These are phyloP conservation scores for Drosophila asahinai DNA, from an alignment of 1,140 invertebrate species.

Conservation along the genomic window DNA sequence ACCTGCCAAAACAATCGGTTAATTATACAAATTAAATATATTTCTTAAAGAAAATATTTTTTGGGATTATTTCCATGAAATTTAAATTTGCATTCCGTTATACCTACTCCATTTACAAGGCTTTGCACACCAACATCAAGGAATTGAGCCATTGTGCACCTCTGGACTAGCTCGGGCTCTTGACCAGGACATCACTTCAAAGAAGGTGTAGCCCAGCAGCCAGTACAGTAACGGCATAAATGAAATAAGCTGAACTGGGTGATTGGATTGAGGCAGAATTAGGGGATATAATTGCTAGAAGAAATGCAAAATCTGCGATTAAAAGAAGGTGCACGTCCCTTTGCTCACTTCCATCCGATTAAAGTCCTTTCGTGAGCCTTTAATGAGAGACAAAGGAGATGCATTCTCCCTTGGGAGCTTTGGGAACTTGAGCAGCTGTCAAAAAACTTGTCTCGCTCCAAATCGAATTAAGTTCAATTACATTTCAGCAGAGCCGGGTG, in stretches of 20 bases:
- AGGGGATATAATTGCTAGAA: constrained; percentile 28
- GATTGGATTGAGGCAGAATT: constrained; percentile 28
- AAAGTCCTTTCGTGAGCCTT: constrained; percentile 31
- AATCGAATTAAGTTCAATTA: constrained; percentile 84
- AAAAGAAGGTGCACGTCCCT: background rate
- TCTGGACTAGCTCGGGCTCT: constrained; percentile 14
- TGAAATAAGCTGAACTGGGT: constrained; percentile 31
- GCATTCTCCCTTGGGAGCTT: constrained; percentile 45
- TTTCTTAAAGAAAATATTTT: no score
- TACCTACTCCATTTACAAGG: no score
- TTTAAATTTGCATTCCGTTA: no score
- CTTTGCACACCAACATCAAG: no score
- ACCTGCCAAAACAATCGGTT: no score
- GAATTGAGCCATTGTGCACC: background rate
- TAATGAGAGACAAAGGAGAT: constrained; percentile 29
- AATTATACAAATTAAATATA: no score
- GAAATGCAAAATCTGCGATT: constrained; percentile 10
- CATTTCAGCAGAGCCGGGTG: constrained; percentile 39
- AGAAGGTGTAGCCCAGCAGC: constrained; percentile 31
- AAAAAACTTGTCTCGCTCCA: constrained; percentile 78
- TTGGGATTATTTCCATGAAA: no score
- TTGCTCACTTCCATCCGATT: constrained; percentile 15
- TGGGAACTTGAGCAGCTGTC: constrained; percentile 73
- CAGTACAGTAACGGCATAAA: constrained; percentile 13
- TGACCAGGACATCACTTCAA: constrained; percentile 21